Evolutionary conservation across 2,797 vertebrate species (phyloP), one percentile per base, ranked within the genome.

Genomic region (Gymnothorax reevesii): DNA sequence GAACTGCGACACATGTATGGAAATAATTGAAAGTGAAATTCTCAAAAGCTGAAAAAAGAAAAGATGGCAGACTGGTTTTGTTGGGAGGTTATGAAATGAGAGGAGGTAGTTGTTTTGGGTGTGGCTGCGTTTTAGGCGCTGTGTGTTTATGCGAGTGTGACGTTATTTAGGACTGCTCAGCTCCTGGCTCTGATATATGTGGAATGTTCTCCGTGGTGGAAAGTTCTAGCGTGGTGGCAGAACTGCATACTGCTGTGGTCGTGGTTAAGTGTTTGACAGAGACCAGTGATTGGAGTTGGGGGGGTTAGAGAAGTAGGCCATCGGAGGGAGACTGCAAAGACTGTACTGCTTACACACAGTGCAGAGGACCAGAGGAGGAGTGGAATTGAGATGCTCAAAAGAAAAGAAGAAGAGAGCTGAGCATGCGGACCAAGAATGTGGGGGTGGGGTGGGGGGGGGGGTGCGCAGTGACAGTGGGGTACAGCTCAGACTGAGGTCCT

Each of bases 161-260:
- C 89, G 57, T 85, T 60, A 60, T 69, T 88, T 82, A 71, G 83
- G 59, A 82, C 20, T 12, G 7, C 64, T 2, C n/a, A 22, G 49
- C 57, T 33, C n/a, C 17, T 87, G 82, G 88, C 62, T 89, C 86
- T 86, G 73, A 54, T 77, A 77, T 4, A 57, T n/a, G 86, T 87
- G 87, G 87, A 85, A 83, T 82, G 73, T 80, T 80, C 85, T 17
- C 2, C 33, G 88, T 5, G 88, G 87, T 92, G 94, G 94, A 95
- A 95, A 95, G 88, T 93, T 86, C 93, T 91, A 92, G 79, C 80
- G 64, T 88, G 83, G 66, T 83, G 82, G 86, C 87, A 87, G 89
- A 88, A 85, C 83, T 71, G 82, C 84, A 80, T 87, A 25, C 79
- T 66, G 62, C 82, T 80, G 84, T 0, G 88, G 85, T 73, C n/a